Base-by-base conservation (phyloP, 1,140 invertebrate genomes). In the Cheumatopsyche charites region DNA sequence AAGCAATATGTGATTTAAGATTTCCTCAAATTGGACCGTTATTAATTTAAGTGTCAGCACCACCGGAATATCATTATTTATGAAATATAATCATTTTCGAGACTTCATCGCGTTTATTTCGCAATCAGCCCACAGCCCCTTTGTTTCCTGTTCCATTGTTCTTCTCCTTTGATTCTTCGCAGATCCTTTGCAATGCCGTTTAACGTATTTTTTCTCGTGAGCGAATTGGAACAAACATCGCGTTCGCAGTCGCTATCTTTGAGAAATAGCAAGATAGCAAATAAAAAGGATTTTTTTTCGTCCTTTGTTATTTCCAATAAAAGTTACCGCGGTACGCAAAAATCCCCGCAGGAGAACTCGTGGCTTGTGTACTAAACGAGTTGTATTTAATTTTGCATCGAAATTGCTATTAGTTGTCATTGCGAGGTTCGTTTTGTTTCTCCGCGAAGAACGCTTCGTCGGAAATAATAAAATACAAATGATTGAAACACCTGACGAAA, bases 191-290 rank as follows among this genome's bases (percentile, higher is more conserved):
- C 7, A 7, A 52, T 19, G 15, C 9, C 47, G 47, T 52, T 52
- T 17, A 52, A 52, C 7, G 19, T 52, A 17, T n/a, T 52, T 17
- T 52, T 52, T 17, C 7, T 52, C 47, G 1, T 7, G 9, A 9
- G 9, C 15, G 47, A 52, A 52, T 17, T 52, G 15, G 47, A 52
- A 52, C 47, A 52, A 52, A 52, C 47, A 52, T 52, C 15, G n/a
- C 47, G n/a, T 3, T 52, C 15, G 15, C 15, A 17, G 9, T 15
- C 13, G 13, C n/a, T 52, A 17, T 17, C 47, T 52, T 52, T 17
- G 19, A 9, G 47, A 5, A 15, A 17, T 17, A 1, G 47, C 15
- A 17, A 52, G 47, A 52, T 52, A 52, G 19, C 19, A 15, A 52
- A 52, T 17, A 52, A 52, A 52, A 52, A 19, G 19, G n/a, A 17